These are phyloP conservation scores for Notoglanidium macrostoma DNA, from an alignment of 2,797 vertebrate genomes.

Conservation along the genomic window DNA sequence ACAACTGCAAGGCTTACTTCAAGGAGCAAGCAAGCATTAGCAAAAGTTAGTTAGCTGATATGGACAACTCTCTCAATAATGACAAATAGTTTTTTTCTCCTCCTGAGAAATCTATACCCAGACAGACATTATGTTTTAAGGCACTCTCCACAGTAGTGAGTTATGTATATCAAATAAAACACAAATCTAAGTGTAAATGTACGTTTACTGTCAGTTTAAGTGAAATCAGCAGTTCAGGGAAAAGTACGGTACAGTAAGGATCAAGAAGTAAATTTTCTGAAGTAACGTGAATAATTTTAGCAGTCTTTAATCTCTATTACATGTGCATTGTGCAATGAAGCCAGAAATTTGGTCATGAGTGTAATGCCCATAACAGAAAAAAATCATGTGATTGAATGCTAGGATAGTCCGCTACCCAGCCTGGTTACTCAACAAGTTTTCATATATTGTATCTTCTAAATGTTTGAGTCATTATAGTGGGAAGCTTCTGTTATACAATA, in stretches of 20 bases:
- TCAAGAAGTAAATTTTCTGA: neutral
- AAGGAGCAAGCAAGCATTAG: neutral
- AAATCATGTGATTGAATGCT: neutral
- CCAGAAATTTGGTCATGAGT: neutral
- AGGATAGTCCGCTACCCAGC: neutral
- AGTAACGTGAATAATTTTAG: neutral
- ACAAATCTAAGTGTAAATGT: neutral
- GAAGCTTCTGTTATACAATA: neutral
- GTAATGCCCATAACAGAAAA: neutral
- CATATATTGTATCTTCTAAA: too few relatives aligned
- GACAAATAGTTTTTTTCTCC: too few relatives aligned
- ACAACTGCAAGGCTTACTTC: neutral
- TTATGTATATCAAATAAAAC: neutral
- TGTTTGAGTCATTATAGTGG: neutral
- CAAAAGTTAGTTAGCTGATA: neutral
- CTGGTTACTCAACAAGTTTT: neutral
- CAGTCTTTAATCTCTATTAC: neutral
- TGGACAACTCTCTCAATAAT: too few relatives aligned
- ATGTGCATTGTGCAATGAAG: neutral
- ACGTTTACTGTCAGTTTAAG: neutral
- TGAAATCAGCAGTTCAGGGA: neutral
- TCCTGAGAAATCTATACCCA: too few relatives aligned
- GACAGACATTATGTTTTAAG: too few relatives aligned
- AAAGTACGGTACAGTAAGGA: neutral
- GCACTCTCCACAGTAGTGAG: too few relatives aligned